These are phyloP conservation scores for Aspidiotus destructor DNA, from an alignment of 2,888 invertebrate species.

Conservation along the genomic window DNA sequence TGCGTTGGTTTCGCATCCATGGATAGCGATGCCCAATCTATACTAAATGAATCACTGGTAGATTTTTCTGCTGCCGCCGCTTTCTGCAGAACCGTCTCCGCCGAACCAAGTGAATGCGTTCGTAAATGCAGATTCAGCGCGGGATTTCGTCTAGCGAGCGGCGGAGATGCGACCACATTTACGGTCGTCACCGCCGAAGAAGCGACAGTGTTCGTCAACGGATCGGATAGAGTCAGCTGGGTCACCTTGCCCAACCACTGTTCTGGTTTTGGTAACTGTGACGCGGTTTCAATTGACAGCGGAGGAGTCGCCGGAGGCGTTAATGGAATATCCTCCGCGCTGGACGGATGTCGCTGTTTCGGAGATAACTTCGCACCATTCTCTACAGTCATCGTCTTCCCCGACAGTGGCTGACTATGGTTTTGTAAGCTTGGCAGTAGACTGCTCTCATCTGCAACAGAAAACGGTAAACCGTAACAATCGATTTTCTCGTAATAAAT, in stretches of 20 bases:
- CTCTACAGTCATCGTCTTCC: no score
- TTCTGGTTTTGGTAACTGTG: slow-evolving; percentile 58
- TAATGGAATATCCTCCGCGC: slow-evolving; percentile 16
- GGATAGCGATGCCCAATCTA: slow-evolving; percentile 64
- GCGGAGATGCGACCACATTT: slow-evolving; percentile 42
- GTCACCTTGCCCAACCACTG: slow-evolving; percentile 72
- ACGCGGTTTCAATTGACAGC: slow-evolving; percentile 39
- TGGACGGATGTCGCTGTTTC: no score
- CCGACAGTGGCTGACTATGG: no score
- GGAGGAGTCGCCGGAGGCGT: slow-evolving; percentile 37
- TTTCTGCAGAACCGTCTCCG: slow-evolving; percentile 39
- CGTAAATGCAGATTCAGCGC: slow-evolving; percentile 46
- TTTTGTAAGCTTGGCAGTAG: no score
- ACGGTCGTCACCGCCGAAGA: slow-evolving; percentile 36
- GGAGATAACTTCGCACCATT: no score
- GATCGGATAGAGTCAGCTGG: slow-evolving; percentile 45
- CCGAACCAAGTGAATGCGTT: slow-evolving; percentile 48
- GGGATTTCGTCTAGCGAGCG: slow-evolving; percentile 43
- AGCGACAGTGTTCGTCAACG: slow-evolving; percentile 40
- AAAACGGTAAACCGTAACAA: no score
- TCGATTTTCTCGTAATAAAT: no score
- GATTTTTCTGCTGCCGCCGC: slow-evolving; percentile 37
- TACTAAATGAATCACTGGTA: slow-evolving; percentile 63
- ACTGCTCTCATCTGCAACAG: no score
- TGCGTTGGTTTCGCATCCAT: slow-evolving; percentile 40